Conservation (phyloP, 2,113 vertebrate genomes). For the Cottus gobio region DNA sequence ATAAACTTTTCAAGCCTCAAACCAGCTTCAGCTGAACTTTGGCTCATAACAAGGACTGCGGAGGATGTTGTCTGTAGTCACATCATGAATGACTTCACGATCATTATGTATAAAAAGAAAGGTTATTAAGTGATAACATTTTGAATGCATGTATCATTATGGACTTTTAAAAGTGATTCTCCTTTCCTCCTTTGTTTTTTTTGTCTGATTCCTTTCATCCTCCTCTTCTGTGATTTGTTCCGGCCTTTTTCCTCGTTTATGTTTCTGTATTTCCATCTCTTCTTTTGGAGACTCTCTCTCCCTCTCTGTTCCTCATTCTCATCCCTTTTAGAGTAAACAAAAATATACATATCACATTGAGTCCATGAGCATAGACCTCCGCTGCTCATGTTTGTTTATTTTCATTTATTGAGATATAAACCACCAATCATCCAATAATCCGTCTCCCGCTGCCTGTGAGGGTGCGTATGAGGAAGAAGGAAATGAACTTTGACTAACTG, state of each 20-base stretch:
- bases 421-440: slow-evolving; percentile 8
- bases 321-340: not conserved
- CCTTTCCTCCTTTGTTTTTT: not conserved
- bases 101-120: not conserved
- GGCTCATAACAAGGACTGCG: not conserved
- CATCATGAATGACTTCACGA: not conserved
- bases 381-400: slow-evolving; percentile 56
- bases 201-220: not conserved
- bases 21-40: slow-evolving; percentile 6
- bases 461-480: not conserved
- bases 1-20: not conserved
- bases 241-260: not conserved
- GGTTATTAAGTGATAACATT: not conserved
- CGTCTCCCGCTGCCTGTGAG: slow-evolving; percentile 14
- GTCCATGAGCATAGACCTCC: slow-evolving; percentile 29
- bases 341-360: not conserved
- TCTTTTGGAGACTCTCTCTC: not conserved
- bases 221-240: not conserved
- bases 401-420: slow-evolving; percentile 48
- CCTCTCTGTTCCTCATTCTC: not conserved
- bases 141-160: not conserved
- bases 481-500: slow-evolving; percentile 33
- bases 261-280: not conserved
- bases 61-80: not conserved
- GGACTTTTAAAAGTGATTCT: not conserved